phyloP scores from a whole-genome alignment of 2,113 vertebrate genomes.

The Chaenogobius annularis region DNA sequence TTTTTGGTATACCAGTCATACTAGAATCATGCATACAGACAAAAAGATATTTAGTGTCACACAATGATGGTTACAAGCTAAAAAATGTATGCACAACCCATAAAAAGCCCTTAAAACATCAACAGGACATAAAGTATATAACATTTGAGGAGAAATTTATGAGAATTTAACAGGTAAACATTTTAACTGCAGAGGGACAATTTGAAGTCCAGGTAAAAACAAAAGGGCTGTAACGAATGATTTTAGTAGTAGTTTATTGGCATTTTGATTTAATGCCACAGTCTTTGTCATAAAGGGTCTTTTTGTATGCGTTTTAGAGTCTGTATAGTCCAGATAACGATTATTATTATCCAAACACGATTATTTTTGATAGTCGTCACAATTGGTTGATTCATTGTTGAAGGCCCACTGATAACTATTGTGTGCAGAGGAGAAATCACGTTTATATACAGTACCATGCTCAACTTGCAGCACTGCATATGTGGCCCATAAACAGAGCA shows the following conservation, averaged over 20 bases:
- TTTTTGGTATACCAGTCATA: conserved; percentile 93
- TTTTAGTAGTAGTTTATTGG: no score
- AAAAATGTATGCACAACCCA: no score
- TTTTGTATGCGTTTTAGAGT: no score
- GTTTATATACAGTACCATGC: conserved; percentile 76
- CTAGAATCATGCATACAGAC: conserved; percentile 60
- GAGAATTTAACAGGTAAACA: not conserved
- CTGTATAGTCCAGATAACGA: no score
- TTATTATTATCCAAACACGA: no score
- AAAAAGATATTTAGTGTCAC: not conserved
- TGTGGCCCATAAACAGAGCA: conserved; percentile 83
- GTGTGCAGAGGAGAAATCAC: not conserved
- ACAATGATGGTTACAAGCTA: not conserved
- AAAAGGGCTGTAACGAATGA: not conserved
- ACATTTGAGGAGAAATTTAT: not conserved
- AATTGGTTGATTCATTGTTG: no score
- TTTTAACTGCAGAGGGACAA: not conserved
- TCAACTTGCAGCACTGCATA: conserved; percentile 83
- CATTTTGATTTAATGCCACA: no score
- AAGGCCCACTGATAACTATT: no score
- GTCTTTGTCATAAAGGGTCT: no score
- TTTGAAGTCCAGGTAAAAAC: not conserved
- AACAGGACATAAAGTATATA: no score
- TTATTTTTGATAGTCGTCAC: no score
- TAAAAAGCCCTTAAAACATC: no score